These are phyloP conservation scores for Labia minor DNA, from an alignment of 2,888 invertebrate species.

Conservation along the genomic window DNA sequence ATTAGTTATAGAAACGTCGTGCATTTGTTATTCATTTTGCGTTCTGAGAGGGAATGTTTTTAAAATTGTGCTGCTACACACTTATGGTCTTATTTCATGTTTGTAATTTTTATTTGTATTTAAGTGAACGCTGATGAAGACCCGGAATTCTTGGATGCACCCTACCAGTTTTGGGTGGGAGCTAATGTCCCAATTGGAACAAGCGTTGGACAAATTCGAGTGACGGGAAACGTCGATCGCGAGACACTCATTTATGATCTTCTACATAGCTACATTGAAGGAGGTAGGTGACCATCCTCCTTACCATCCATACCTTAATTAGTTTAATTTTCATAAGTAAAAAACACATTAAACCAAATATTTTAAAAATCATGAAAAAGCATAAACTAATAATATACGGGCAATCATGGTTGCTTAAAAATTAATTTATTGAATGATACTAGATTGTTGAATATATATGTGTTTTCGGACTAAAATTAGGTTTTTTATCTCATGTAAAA, in stretches of 20 bases:
- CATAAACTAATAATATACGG: constrained; percentile 7
- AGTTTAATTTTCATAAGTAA: not conserved
- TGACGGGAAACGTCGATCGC: constrained; percentile 58
- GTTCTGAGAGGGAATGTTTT: too few species aligned
- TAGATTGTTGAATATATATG: too few species aligned
- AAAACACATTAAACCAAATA: too few species aligned
- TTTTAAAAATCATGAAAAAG: not conserved
- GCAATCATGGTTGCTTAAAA: too few species aligned
- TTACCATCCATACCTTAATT: constrained; percentile 17
- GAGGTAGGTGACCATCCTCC: constrained; percentile 57
- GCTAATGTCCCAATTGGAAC: constrained; percentile 75
- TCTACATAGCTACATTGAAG: constrained; percentile 71
- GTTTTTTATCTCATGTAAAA: too few species aligned
- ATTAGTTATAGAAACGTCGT: too few species aligned
- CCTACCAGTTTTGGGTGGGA: constrained; percentile 85
- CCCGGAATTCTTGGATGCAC: constrained; percentile 72
- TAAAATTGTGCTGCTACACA: too few species aligned
- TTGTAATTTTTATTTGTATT: too few species aligned
- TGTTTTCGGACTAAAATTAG: too few species aligned
- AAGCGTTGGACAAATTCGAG: constrained; percentile 72
- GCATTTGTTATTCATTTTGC: too few species aligned
- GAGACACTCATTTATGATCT: constrained; percentile 62
- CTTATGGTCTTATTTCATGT: too few species aligned
- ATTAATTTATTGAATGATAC: too few species aligned
- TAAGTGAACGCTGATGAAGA: constrained; percentile 32